These are phyloP conservation scores for Melolontha melolontha DNA, from an alignment of 2,888 invertebrate genomes.

Conservation along the genomic window DNA sequence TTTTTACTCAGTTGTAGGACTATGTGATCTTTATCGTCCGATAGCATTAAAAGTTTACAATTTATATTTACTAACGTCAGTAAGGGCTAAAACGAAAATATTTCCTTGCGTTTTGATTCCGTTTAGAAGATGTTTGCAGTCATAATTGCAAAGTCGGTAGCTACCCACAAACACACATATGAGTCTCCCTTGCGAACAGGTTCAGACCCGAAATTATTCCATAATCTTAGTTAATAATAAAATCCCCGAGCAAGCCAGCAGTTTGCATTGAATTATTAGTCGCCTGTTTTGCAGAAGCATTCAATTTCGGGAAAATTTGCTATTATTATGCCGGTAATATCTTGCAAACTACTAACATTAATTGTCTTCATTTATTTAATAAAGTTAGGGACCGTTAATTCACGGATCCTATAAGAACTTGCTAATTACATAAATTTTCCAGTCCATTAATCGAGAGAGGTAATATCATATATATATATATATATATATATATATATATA, in stretches of 20 bases:
- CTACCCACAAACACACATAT: too few relatives aligned
- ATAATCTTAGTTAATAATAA: conserved; percentile 46
- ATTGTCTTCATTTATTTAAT: conserved; percentile 11
- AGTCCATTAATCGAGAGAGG: too few relatives aligned
- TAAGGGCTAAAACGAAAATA: too few relatives aligned
- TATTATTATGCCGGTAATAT: conserved; percentile 1
- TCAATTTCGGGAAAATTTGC: conserved; percentile 18
- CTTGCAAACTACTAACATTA: neutral
- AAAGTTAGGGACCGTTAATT: neutral
- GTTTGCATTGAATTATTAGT: conserved; percentile 46
- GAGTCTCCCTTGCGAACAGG: conserved; percentile 1
- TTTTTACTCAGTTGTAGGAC: too few relatives aligned
- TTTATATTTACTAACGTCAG: neutral
- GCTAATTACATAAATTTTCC: too few relatives aligned
- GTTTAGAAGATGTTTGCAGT: too few relatives aligned
- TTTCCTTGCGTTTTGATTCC: too few relatives aligned
- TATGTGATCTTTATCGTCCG: too few relatives aligned
- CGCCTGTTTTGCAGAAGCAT: conserved; percentile 5
- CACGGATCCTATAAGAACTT: neutral
- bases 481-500: too few relatives aligned
- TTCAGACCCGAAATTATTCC: conserved; percentile 44
- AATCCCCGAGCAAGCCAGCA: conserved; percentile 46
- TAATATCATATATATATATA: too few relatives aligned
- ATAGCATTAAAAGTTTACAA: too few relatives aligned
- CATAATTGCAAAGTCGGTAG: too few relatives aligned